Conservation (phyloP, 2,113 vertebrate genomes). For the Nipponia nippon region DNA sequence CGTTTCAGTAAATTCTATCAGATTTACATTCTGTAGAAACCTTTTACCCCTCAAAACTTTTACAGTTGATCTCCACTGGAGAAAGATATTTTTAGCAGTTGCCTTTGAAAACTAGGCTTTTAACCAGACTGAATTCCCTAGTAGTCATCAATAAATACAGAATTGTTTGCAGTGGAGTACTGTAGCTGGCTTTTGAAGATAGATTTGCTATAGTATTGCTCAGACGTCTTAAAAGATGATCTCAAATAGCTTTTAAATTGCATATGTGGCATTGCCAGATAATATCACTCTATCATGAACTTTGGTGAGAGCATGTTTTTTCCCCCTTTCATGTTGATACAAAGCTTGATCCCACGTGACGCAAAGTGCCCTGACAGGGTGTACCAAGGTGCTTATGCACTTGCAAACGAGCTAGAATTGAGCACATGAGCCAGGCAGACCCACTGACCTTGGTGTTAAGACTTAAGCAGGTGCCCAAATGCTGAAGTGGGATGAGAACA, state of each 20-base stretch:
- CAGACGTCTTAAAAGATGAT: background rate
- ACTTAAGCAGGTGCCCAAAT: background rate
- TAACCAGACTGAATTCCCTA: background rate
- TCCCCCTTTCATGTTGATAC: background rate
- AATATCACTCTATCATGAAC: background rate
- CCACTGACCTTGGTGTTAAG: background rate
- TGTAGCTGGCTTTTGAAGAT: background rate
- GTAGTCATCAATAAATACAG: background rate
- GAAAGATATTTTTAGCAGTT: background rate
- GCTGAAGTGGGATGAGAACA: background rate
- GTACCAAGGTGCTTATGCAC: background rate
- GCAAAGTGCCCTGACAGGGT: background rate
- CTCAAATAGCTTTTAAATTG: background rate
- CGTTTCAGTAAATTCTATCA: background rate
- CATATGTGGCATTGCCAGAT: background rate
- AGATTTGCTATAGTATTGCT: background rate
- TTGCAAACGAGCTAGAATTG: background rate
- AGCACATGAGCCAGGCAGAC: background rate
- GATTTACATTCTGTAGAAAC: background rate
- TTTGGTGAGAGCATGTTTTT: background rate
- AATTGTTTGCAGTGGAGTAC: background rate
- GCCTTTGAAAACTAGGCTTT: background rate
- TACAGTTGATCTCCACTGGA: background rate
- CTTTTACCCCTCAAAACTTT: background rate
- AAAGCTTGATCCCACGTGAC: background rate